Conservation (phyloP, 2,888 invertebrate genomes). For the Chrysina gloriosa region DNA sequence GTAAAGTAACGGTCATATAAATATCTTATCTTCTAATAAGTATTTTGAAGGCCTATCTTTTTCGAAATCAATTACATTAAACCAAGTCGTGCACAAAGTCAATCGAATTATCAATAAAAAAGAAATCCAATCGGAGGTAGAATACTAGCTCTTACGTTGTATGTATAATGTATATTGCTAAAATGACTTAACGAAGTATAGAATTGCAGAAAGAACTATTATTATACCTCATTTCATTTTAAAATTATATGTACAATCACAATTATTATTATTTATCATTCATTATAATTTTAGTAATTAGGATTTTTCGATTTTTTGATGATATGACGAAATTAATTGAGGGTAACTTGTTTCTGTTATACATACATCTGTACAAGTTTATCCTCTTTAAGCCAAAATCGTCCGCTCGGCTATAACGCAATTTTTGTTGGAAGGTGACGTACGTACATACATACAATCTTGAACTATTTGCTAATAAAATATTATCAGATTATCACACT, state of each 20-base stretch:
- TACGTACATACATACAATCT: no score
- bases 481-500: no score
- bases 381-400: no score
- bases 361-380: no score
- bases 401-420: no score
- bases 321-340: not conserved
- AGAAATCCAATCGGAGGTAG: not conserved
- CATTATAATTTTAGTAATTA: slow-evolving; percentile 7
- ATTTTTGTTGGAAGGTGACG: no score
- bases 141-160: not conserved
- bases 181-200: not conserved
- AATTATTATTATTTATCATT: slow-evolving; percentile 7
- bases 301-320: not conserved
- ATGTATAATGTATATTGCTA: not conserved
- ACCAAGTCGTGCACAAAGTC: slow-evolving; percentile 4
- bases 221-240: slow-evolving; percentile 4
- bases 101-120: not conserved
- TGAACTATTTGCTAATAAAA: no score
- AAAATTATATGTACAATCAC: slow-evolving; percentile 14
- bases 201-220: not conserved
- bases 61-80: slow-evolving; percentile 12
- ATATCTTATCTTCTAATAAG: slow-evolving; percentile 14
- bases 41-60: slow-evolving; percentile 25
- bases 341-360: no score
- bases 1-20: slow-evolving; percentile 12